phyloP scores from a whole-genome alignment of 2,113 vertebrate species.

The Numida meleagris region DNA sequence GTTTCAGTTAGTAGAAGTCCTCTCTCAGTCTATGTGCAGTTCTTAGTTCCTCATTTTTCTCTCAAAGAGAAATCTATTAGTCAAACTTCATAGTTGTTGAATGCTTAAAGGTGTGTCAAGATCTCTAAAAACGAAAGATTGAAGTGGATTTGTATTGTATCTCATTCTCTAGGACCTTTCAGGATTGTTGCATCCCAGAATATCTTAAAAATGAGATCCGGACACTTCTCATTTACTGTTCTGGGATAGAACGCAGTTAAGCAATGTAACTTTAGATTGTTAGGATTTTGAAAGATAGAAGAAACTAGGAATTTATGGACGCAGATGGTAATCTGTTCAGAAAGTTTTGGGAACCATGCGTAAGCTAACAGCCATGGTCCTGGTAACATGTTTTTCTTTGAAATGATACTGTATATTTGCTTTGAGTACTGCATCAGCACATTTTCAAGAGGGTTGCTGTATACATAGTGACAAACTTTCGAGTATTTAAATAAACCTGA shows the following conservation, averaged over 20 bases:
- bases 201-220: not conserved
- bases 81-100: not conserved
- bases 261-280: not conserved
- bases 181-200: not conserved
- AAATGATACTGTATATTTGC: not conserved
- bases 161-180: not conserved
- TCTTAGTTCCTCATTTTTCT: not conserved
- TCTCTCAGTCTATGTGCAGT: not conserved
- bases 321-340: not conserved
- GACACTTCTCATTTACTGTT: not conserved
- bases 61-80: not conserved
- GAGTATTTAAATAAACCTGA: not conserved
- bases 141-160: not conserved
- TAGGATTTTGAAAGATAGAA: not conserved
- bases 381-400: not conserved
- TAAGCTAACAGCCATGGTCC: not conserved
- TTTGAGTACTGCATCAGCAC: not conserved
- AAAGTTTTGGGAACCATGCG: not conserved
- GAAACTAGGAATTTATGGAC: not conserved
- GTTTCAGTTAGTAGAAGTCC: not conserved
- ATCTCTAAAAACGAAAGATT: not conserved
- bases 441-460: not conserved
- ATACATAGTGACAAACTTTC: not conserved
- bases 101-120: not conserved
- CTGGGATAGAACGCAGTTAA: not conserved